Evolutionary conservation across 2,888 invertebrate genomes (phyloP), one percentile per base, ranked within the genome.

Genomic region (Cyrtodaria siliqua): DNA sequence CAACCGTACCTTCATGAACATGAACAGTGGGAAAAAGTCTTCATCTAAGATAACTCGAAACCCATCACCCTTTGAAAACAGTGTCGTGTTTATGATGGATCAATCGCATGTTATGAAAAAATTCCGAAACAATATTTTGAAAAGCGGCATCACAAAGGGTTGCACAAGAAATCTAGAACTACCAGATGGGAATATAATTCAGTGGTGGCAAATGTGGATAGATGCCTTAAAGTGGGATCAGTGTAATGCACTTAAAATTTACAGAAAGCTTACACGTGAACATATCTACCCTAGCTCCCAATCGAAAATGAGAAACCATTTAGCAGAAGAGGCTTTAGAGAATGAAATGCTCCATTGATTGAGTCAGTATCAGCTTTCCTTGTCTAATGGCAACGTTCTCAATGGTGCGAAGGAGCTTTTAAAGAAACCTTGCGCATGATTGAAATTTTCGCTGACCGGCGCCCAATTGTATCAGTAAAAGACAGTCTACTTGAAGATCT

Each of bases 51-150:
- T 53, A 12, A 2, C 20, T 53, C 3, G 24, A 20, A 53, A 63
- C 40, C 63, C 63, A 33, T 53, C 53, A n/a, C n/a, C n/a, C n/a
- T n/a, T n/a, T n/a, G n/a, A n/a, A n/a, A n/a, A n/a, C n/a, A n/a
- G n/a, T n/a, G n/a, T n/a, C n/a, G n/a, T n/a, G n/a, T n/a, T n/a
- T n/a, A n/a, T n/a, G n/a, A n/a, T n/a, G n/a, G n/a, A 73, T 49
- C 52, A 49, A 1, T 67, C 56, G 0, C 67, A 73, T 67, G 66
- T 60, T 1, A 44, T 73, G 9, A 74, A 73, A 40, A 73, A 67
- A 57, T 33, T 73, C 20, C 18, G 76, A 9, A 76, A 76, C 20
- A 70, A 66, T 18, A 50, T 64, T n/a, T 8, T 64, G 4, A 64
- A 53, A 33, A 52, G 52, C 23, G 64, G 64, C 4, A 50, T 64